Evolutionary conservation across 2,797 vertebrate species (phyloP), one percentile per base, ranked within the genome.

Genomic region (Sciaenops ocellatus): DNA sequence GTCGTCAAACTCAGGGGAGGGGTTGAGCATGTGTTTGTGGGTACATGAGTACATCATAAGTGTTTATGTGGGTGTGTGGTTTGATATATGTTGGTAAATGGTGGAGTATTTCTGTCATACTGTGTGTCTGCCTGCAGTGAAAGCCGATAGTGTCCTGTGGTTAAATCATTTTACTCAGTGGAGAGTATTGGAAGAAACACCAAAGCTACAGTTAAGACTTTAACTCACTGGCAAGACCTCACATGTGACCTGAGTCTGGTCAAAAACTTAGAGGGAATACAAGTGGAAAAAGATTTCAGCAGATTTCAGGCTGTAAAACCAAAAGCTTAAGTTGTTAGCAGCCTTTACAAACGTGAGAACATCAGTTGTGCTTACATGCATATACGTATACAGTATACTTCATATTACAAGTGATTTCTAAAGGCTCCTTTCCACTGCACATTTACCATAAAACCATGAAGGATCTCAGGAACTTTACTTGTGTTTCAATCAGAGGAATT

Each of bases 91-190:
- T 64, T 76, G 46, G 72, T 72, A 88, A 88, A 78, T 55, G 60
- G 57, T 30, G 73, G 73, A 81, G 89, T 86, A 70, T 83, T 83
- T 85, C 72, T 84, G 68, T 84, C 77, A 72, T 78, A 79, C 65
- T 64, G 70, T 66, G 79, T 54, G 64, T 85, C 59, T 59, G 86
- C 83, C 87, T 86, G 85, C 80, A 90, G 85, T 68, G 90, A 91
- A 92, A 93, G 82, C 89, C 72, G 69, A 90, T 88, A 83, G 88
- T 77, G 74, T 85, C 87, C 88, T 87, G 89, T 86, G 87, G 91
- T 88, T 88, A 82, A 89, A 94, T 89, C 80, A 89, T 89, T 93
- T 92, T 68, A 82, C 87, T 86, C 87, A 78, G 77, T 73, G 83
- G 91, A 92, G 76, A 85, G 79, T 72, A 84, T 86, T 88, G 88